These are phyloP conservation scores for Apodemia duryi DNA, from an alignment of 2,888 invertebrate species.

Conservation along the genomic window DNA sequence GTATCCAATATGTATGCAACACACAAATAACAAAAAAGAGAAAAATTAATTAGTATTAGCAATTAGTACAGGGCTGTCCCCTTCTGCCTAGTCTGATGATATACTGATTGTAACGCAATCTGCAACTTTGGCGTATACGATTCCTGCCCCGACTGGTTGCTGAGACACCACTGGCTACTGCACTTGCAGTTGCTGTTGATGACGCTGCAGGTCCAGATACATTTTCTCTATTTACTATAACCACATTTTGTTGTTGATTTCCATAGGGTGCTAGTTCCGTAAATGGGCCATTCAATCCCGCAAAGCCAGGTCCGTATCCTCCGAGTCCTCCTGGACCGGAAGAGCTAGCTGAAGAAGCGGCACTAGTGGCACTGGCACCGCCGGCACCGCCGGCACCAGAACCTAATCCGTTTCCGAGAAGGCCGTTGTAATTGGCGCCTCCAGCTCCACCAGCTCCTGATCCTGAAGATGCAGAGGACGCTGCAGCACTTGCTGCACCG, in stretches of 20 bases:
- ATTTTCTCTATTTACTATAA: too few species aligned
- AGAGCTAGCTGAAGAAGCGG: too few species aligned
- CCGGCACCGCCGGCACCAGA: too few species aligned
- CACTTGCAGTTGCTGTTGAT: slow-evolving; percentile 14
- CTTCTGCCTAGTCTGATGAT: slow-evolving; percentile 48
- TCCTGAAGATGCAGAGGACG: not conserved
- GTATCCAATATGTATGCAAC: slow-evolving; percentile 43
- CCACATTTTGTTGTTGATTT: too few species aligned
- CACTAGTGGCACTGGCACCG: too few species aligned
- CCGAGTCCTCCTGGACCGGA: too few species aligned
- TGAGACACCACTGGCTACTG: slow-evolving; percentile 14
- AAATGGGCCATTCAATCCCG: not conserved
- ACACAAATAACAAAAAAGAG: slow-evolving; percentile 24
- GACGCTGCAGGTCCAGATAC: not conserved
- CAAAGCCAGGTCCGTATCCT: too few species aligned
- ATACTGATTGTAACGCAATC: slow-evolving; percentile 47
- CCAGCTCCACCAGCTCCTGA: too few species aligned
- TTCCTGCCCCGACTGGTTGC: slow-evolving; percentile 32
- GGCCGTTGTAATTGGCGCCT: too few species aligned
- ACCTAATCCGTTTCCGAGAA: too few species aligned
- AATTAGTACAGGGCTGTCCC: slow-evolving; percentile 47
- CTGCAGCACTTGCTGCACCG: not conserved
- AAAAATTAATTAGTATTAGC: slow-evolving; percentile 38
- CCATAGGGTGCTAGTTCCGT: too few species aligned
- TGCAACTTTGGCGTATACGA: slow-evolving; percentile 48